Conservation (phyloP, 2,888 invertebrate genomes). For the Epinotia demarniana region DNA sequence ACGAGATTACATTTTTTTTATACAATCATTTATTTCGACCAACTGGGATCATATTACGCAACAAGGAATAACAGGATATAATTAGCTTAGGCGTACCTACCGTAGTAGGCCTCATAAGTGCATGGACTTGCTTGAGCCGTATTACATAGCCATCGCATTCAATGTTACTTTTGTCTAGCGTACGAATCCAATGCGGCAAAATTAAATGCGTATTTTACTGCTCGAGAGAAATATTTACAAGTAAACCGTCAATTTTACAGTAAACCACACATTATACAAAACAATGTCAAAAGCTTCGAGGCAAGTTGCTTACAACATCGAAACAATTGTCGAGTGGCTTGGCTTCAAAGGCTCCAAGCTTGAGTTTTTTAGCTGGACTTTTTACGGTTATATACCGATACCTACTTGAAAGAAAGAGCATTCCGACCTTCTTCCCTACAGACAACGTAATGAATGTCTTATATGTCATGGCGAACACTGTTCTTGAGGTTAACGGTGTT, state of each 20-base stretch:
- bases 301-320: conserved; percentile 33
- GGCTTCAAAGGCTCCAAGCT: conserved; percentile 26
- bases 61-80: too few relatives aligned
- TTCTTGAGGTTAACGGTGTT: background rate
- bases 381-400: conserved; percentile 12
- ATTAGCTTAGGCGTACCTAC: too few relatives aligned
- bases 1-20: background rate
- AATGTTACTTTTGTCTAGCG: conserved; percentile 8
- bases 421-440: conserved; percentile 21
- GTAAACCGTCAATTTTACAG: conserved; percentile 1
- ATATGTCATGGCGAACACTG: background rate
- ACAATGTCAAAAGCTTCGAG: conserved; percentile 37
- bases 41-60: too few relatives aligned
- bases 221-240: conserved; percentile 10
- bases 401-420: conserved; percentile 42
- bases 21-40: too few relatives aligned
- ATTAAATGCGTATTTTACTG: conserved; percentile 11
- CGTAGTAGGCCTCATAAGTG: too few relatives aligned
- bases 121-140: too few relatives aligned
- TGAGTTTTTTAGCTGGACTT: conserved; percentile 28
- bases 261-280: conserved; percentile 37
- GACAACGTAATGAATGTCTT: conserved; percentile 3
- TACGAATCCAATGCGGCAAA: background rate
- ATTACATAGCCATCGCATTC: background rate
- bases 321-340: conserved; percentile 12